Evolutionary conservation across 2,797 vertebrate genomes (phyloP).

Genomic region (Xenopus petersii): DNA sequence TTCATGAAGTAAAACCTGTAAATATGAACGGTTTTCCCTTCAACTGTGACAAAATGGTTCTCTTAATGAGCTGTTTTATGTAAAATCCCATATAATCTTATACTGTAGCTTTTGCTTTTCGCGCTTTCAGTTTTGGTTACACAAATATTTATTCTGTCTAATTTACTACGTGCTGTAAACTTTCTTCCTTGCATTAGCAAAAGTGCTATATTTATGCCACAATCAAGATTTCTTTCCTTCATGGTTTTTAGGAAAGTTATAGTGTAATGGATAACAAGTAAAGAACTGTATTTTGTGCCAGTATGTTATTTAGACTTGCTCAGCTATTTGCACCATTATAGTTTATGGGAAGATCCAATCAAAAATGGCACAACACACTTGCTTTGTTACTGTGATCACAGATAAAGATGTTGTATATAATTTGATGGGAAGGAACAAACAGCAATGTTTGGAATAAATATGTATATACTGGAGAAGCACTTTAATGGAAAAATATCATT

Average conservation of each 20-base stretch:
- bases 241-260: constrained; percentile 22
- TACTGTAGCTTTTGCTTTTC: constrained; percentile 36
- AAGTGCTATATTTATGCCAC: constrained; percentile 44
- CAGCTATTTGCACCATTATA: constrained; percentile 9
- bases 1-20: constrained; percentile 50
- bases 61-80: constrained; percentile 44
- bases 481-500: too few relatives aligned
- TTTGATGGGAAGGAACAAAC: too few relatives aligned
- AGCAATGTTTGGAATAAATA: too few relatives aligned
- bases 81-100: constrained; percentile 44
- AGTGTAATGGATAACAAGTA: constrained; percentile 38
- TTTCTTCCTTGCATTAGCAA: constrained; percentile 29
- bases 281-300: constrained; percentile 44
- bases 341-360: constrained; percentile 11
- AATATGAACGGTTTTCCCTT: constrained; percentile 52
- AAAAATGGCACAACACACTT: neutral
- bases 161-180: constrained; percentile 48
- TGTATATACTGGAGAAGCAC: too few relatives aligned
- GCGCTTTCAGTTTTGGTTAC: constrained; percentile 35
- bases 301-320: neutral
- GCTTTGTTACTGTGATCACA: neutral
- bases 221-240: constrained; percentile 39
- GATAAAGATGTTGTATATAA: too few relatives aligned
- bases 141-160: constrained; percentile 48
- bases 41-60: constrained; percentile 48